Evolutionary conservation across 2,113 vertebrate species (phyloP), one percentile per base, ranked within the genome.

Genomic region (Andinoacara biseriatus): DNA sequence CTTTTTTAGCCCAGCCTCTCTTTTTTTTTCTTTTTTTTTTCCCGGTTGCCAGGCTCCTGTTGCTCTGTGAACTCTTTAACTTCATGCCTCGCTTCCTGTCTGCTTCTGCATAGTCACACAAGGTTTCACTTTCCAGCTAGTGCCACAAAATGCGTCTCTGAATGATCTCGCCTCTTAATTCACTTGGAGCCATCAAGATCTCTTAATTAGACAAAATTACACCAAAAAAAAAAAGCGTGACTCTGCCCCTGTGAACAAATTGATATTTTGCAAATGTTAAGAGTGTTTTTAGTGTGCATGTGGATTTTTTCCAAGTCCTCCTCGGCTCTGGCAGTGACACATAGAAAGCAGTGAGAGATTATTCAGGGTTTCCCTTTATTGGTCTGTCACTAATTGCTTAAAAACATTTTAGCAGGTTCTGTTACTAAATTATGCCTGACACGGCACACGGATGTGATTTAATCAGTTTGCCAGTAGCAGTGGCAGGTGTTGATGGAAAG

Each of bases 51-150:
- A 92, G 85, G 91, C 87, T 89, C 84, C 92, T 87, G 91, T 89
- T 91, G 90, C 91, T 91, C 89, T 89, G 90, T 87, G 93, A 92
- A 91, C 90, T 93, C 88, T 92, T 90, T 92, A 90, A 90, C 91
- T 91, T 92, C 85, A 90, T 84, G 92, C 84, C 88, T 85, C 91
- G 81, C 90, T 92, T 94, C 93, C 90, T 93, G 91, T 89, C 86
- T 91, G 86, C 92, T 76, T 87, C 89, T 85, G 87, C 90, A 80
- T 52, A 75, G 75, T 89, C 86, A 61, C 87, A 87, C 83, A 86
- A 62, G 85, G 89, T 91, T 93, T 89, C 89, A 78, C 88, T 90
- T 88, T 88, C 81, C 76, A 78, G 77, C 76, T 2, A 31, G 60
- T 40, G 67, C 59, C 56, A 52, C 58, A 58, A 84, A 87, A 38